Evolutionary conservation across 2,113 vertebrate genomes (phyloP), one percentile per base, ranked within the genome.

Genomic region (Callipepla californica): DNA sequence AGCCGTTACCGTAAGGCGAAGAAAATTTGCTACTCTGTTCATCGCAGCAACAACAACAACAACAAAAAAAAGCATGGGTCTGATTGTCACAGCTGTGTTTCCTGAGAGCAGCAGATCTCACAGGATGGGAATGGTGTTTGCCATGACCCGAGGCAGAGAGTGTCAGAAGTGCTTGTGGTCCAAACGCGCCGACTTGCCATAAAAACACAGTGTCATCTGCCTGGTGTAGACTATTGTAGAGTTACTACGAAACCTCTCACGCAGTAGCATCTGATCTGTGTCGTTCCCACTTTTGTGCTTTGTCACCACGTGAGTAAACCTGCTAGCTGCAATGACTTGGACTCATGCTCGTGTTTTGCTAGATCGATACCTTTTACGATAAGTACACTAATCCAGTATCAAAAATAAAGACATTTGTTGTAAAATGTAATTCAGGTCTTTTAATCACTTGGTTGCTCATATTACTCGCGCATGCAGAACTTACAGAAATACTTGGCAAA

Each of bases 401-500:
- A 90, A 88, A 94, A 96, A 95, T 96, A 96, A 94, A 96, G 69
- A 78, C n/a, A 45, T 92, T 94, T 94, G 87, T 86, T 78, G 90
- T 92, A 96, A 95, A 93, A 94, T 14, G n/a, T 50, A 92, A 92
- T 50, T 65, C 13, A 45, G 61, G 47, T 82, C 66, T 95, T 82
- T 81, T 81, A 57, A 16, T 82, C 84, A 83, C 61, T 92, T 80
- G 19, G 62, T 88, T 92, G 40, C 40, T 40, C 40, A 12, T 40
- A 40, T 40, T 40, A 40, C 40, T 40, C 40, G 13, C 40, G 11
- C 40, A 40, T 40, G 40, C 40, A 40, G 40, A 40, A 40, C 40
- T 40, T 12, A 40, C 68, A 57, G 15, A 87, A 85, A 61, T 36
- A 25, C 62, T 61, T 75, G 34, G 82, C 76, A 86, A 68, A 63